These are phyloP conservation scores for Kryptolebias marmoratus DNA, from an alignment of 2,113 vertebrate species.

Conservation along the genomic window DNA sequence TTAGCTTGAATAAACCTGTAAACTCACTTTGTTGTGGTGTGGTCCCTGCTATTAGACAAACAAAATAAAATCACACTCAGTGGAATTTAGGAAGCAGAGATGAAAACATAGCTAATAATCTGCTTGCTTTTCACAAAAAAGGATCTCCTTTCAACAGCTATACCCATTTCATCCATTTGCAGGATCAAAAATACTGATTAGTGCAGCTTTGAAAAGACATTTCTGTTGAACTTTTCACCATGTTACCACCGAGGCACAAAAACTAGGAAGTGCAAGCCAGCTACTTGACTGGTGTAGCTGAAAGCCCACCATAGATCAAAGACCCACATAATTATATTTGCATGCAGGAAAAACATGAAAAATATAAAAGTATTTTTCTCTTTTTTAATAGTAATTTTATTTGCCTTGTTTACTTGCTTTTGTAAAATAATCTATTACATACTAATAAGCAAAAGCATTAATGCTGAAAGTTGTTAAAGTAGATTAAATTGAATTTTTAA, in stretches of 20 bases:
- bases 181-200: constrained; percentile 5
- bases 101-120: neutral
- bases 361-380: neutral
- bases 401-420: neutral
- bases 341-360: constrained; percentile 1
- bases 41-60: too few species aligned
- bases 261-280: neutral
- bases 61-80: neutral
- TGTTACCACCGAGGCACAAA: constrained; percentile 1
- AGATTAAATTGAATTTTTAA: too few species aligned
- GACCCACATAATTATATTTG: neutral
- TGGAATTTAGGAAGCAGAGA: neutral
- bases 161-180: constrained; percentile 4
- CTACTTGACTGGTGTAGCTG: neutral
- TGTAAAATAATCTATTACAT: too few species aligned
- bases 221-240: neutral
- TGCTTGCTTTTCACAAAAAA: neutral
- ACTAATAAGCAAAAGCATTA: too few species aligned
- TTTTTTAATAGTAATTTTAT: constrained; percentile 14
- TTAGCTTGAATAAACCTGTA: too few species aligned
- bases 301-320: neutral
- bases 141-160: neutral
- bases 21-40: too few species aligned
- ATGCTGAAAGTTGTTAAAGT: too few species aligned
- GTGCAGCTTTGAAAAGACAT: neutral